phyloP scores from a whole-genome alignment of 2,888 invertebrate species.

The Myathropa florea region DNA sequence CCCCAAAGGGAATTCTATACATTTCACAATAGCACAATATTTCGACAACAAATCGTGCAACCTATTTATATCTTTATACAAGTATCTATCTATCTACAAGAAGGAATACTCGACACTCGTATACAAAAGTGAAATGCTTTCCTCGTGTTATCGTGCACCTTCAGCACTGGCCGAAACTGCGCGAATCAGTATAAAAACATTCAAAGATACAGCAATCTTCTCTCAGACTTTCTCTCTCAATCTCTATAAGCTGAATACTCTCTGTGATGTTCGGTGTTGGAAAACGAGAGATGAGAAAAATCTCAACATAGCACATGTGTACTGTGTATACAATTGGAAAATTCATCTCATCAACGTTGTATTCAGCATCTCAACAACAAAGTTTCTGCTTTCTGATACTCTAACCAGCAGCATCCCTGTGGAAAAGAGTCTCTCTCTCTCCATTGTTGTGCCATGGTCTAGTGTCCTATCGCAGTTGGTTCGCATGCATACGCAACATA shows the following conservation, averaged over 20 bases:
- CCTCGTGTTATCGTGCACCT: conserved; percentile 56
- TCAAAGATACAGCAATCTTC: conserved; percentile 28
- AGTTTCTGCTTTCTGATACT: conserved; percentile 9
- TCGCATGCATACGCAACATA: conserved; percentile 80
- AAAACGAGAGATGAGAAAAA: conserved; percentile 33
- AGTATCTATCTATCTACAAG: conserved; percentile 48
- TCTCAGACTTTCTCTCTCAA: background rate
- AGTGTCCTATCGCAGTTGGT: conserved; percentile 78
- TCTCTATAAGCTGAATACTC: conserved; percentile 11
- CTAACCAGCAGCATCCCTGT: conserved; percentile 58
- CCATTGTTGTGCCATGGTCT: conserved; percentile 73
- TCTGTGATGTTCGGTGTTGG: background rate
- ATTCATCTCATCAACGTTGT: conserved; percentile 31
- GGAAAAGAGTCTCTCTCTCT: conserved; percentile 71
- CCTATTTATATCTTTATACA: conserved; percentile 68
- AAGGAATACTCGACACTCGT: too few relatives aligned
- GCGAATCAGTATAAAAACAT: conserved; percentile 56
- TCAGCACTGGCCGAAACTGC: conserved; percentile 45
- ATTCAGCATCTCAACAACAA: conserved; percentile 60
- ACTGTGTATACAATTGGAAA: conserved; percentile 52
- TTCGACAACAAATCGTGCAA: conserved; percentile 69
- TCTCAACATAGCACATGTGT: conserved; percentile 49
- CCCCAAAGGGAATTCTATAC: conserved; percentile 62
- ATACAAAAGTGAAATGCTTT: conserved; percentile 60
- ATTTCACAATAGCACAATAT: conserved; percentile 68